phyloP scores from a whole-genome alignment of 2,113 vertebrate species.

The Microtus pennsylvanicus region DNA sequence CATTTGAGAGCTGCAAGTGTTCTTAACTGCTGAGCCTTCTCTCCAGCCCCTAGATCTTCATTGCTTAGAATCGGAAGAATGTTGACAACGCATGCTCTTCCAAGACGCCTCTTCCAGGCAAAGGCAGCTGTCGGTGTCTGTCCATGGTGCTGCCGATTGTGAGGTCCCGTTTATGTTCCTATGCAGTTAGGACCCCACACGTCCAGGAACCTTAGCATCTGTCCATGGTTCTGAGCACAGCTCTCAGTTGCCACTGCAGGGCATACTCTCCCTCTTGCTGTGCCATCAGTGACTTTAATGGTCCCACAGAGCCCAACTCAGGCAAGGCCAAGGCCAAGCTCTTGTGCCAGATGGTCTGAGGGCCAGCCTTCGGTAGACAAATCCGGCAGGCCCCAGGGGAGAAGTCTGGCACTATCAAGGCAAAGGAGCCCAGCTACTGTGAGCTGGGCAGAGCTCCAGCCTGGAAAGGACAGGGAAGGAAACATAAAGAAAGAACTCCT shows the following conservation, averaged over 20 bases:
- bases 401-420: slow-evolving; percentile 34
- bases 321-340: slow-evolving; percentile 30
- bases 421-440: background rate
- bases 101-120: background rate
- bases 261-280: background rate
- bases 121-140: background rate
- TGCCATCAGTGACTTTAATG: background rate
- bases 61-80: background rate
- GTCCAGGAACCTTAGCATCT: background rate
- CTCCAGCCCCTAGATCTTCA: background rate
- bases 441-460: background rate
- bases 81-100: background rate
- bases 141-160: slow-evolving; percentile 54
- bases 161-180: background rate
- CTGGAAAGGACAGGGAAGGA: slow-evolving; percentile 10
- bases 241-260: background rate
- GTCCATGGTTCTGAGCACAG: slow-evolving; percentile 49
- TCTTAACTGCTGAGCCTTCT: background rate
- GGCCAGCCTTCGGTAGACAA: slow-evolving; percentile 23
- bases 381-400: background rate
- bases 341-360: slow-evolving; percentile 39
- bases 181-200: background rate
- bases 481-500: background rate
- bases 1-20: background rate
- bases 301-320: background rate